Evolutionary conservation across 2,888 invertebrate species (phyloP).

Genomic region (Lissonota sp.): DNA sequence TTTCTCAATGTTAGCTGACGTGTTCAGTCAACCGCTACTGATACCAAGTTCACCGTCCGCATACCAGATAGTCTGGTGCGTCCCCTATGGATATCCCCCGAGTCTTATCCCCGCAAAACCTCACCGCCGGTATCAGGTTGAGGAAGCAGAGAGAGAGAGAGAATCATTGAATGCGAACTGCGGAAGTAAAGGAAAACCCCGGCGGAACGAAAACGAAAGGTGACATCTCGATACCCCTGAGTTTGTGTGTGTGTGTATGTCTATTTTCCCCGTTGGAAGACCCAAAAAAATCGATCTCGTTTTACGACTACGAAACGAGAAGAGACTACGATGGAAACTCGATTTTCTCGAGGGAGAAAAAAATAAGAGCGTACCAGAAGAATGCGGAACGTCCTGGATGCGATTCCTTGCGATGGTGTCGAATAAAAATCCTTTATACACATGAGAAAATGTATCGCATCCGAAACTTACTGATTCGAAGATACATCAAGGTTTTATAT

Average conservation of each 20-base stretch:
- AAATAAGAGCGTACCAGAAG: not conserved
- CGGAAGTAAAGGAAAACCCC: slow-evolving; percentile 35
- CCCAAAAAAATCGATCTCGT: slow-evolving; percentile 56
- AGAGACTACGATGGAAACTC: slow-evolving; percentile 52
- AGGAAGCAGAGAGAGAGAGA: slow-evolving; percentile 29
- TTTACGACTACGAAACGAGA: slow-evolving; percentile 54
- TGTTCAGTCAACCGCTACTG: slow-evolving; percentile 70
- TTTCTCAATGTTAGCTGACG: slow-evolving; percentile 71
- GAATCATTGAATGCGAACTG: slow-evolving; percentile 45
- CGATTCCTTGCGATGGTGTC: slow-evolving; percentile 35
- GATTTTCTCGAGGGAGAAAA: slow-evolving; percentile 45
- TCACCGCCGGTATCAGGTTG: too few relatives aligned
- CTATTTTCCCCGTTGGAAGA: slow-evolving; percentile 42
- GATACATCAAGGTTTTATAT: too few relatives aligned
- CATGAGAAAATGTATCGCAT: too few relatives aligned
- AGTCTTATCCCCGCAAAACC: slow-evolving; percentile 33
- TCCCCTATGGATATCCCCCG: slow-evolving; percentile 30
- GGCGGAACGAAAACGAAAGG: slow-evolving; percentile 12
- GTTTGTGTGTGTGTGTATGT: slow-evolving; percentile 13
- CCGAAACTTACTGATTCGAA: too few relatives aligned
- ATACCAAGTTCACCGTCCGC: slow-evolving; percentile 76
- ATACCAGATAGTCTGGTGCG: too few relatives aligned
- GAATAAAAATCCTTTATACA: slow-evolving; percentile 46
- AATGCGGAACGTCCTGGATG: slow-evolving; percentile 40
- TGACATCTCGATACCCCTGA: slow-evolving; percentile 42